Evolutionary conservation across 2,797 vertebrate genomes (phyloP).

Genomic region (Urophycis tenuis): DNA sequence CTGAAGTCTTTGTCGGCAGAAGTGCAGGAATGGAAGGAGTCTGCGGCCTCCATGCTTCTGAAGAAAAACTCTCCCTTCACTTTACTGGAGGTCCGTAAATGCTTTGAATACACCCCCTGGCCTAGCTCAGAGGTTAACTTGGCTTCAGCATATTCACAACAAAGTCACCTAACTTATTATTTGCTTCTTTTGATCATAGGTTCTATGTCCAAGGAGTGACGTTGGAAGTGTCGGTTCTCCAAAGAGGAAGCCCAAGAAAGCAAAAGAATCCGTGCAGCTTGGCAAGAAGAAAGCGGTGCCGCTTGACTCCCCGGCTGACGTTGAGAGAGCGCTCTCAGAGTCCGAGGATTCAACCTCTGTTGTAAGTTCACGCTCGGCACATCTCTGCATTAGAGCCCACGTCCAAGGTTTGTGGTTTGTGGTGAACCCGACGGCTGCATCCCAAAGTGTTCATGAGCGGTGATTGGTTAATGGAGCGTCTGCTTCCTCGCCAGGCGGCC

Average conservation of each 20-base stretch:
- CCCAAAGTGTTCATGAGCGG: background rate
- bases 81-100: conserved; percentile 77
- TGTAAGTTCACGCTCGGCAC: conserved; percentile 61
- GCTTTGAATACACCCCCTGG: background rate
- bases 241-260: conserved; percentile 87
- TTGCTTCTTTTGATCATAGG: conserved; percentile 60
- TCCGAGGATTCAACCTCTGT: conserved; percentile 83
- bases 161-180: background rate
- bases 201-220: conserved; percentile 88
- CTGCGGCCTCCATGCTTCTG: conserved; percentile 79
- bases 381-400: background rate
- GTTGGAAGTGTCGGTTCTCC: conserved; percentile 66
- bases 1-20: conserved; percentile 81
- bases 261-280: conserved; percentile 75
- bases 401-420: background rate
- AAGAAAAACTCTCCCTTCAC: conserved; percentile 75
- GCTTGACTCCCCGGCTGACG: conserved; percentile 76
- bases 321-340: conserved; percentile 80
- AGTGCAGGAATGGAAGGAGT: conserved; percentile 87
- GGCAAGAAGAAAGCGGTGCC: conserved; percentile 79
- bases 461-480: background rate
- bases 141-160: background rate
- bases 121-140: background rate
- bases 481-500: conserved; percentile 72
- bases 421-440: background rate